These are phyloP conservation scores for Crossocerus cetratus DNA, from an alignment of 2,888 invertebrate genomes.

Conservation along the genomic window DNA sequence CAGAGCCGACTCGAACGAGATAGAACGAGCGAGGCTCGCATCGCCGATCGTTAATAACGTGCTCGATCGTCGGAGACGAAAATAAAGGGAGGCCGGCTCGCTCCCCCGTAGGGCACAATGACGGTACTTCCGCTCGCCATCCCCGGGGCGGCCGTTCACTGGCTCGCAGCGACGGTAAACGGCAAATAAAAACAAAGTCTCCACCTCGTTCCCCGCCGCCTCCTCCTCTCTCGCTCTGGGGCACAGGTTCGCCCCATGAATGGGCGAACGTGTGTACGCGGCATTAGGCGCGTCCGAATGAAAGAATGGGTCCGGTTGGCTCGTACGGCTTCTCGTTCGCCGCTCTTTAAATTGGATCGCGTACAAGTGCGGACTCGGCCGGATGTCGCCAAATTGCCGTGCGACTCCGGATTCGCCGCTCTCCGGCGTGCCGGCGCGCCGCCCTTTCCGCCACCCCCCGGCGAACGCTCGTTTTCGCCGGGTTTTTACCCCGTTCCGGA, in stretches of 20 bases:
- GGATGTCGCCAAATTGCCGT: conserved; percentile 76
- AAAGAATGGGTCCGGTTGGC: conserved; percentile 62
- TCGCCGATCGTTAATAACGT: conserved; percentile 47
- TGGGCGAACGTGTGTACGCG: conserved; percentile 53
- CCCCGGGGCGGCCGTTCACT: conserved; percentile 54
- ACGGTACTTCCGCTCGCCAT: conserved; percentile 69
- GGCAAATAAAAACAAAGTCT: conserved; percentile 69
- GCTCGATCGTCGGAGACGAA: conserved; percentile 60
- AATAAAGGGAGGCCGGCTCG: conserved; percentile 61
- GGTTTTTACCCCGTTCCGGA: conserved; percentile 41
- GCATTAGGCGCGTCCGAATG: conserved; percentile 58
- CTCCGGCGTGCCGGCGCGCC: conserved; percentile 30
- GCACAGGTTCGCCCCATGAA: conserved; percentile 57
- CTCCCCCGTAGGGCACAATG: conserved; percentile 63
- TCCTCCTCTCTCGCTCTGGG: conserved; percentile 8
- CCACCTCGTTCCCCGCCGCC: conserved; percentile 25
- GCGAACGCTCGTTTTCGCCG: conserved; percentile 8
- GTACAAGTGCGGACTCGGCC: conserved; percentile 73
- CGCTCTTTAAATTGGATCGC: conserved; percentile 74
- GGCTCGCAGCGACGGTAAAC: conserved; percentile 59
- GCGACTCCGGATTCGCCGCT: conserved; percentile 69
- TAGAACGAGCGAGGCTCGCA: not conserved
- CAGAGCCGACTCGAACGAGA: no score
- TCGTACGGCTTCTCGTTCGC: conserved; percentile 71
- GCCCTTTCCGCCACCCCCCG: conserved; percentile 30